Evolutionary conservation across 1,140 invertebrate species (phyloP), one percentile per base, ranked within the genome.

Genomic region (Brachionus calyciflorus): DNA sequence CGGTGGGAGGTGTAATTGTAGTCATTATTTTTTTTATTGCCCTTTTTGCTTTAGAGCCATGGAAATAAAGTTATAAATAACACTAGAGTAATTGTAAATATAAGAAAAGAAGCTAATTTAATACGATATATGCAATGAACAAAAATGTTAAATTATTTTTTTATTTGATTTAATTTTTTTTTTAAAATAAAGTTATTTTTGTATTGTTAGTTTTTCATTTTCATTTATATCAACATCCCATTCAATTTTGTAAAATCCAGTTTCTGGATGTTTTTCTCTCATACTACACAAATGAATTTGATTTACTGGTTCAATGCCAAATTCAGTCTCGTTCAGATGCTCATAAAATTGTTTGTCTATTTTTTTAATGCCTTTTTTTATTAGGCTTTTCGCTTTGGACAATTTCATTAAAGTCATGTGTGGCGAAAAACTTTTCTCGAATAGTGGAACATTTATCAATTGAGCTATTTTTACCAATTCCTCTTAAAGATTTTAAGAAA

Each of bases 291-390:
- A 26, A 30, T 73, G 21, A 3, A 73, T 73, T 14, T 30, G 19
- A 0, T n/a, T n/a, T 2, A 73, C 69, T n/a, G 44, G 28, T 33
- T 73, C 46, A 37, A 73, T 14, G 4, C 69, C 69, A 40, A 73
- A 73, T 14, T 73, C 6, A 3, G 2, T 53, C 0, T 73, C 69
- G 1, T 26, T 40, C 2, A 51, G 10, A 37, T 49, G 46, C 33
- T 73, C 51, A 24, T 73, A 73, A 17, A 51, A 12, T 21, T 17
- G 19, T 51, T 49, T 55, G 51, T 53, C 19, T 3, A 73, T 73
- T 26, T 73, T 73, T 73, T 73, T 73, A 6, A 73, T 51, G 28
- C 69, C 69, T 73, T 73, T 73, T 55, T 73, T 73, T 1, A 28
- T 9, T 19, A 73, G 10, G 40, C 7, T 49, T 37, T 51, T 51